Evolutionary conservation across 2,113 vertebrate species (phyloP).

Genomic region (Xiphophorus maculatus): DNA sequence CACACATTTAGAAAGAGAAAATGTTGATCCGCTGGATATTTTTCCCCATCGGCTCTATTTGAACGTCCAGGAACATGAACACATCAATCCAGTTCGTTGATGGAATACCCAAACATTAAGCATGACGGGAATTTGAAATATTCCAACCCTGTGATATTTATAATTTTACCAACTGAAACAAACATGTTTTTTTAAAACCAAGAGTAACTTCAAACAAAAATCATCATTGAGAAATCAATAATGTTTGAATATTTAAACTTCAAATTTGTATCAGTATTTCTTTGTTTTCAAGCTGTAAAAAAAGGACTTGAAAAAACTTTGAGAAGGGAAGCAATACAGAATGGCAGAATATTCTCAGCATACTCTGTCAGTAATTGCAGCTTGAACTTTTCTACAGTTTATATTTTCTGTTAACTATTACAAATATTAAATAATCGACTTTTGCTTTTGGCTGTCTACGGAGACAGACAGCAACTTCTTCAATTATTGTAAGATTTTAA

Average conservation of each 20-base stretch:
- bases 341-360: background rate
- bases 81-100: background rate
- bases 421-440: background rate
- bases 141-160: no score
- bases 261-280: background rate
- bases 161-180: no score
- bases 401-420: background rate
- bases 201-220: background rate
- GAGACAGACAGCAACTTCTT: no score
- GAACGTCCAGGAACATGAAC: background rate
- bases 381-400: background rate
- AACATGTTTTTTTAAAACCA: background rate
- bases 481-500: background rate
- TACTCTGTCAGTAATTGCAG: background rate
- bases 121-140: background rate
- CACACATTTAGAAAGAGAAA: background rate
- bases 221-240: background rate
- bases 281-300: background rate
- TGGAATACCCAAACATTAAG: background rate
- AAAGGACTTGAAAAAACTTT: no score
- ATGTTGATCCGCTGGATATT: background rate
- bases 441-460: background rate
- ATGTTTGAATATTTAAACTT: background rate
- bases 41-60: background rate
- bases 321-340: no score